phyloP scores from a whole-genome alignment of 2,888 invertebrate species.

The Tachystola acroxantha region DNA sequence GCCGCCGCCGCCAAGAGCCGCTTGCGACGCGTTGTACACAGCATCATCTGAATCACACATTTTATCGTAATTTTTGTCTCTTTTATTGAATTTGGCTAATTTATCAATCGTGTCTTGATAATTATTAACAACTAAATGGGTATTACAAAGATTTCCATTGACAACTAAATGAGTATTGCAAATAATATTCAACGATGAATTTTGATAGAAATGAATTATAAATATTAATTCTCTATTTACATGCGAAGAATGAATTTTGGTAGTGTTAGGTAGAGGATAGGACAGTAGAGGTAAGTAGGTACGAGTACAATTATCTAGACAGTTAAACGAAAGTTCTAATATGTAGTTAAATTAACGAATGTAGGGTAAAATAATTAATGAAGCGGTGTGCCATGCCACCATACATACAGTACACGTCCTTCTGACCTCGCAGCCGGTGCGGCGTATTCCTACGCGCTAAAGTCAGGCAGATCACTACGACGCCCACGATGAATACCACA shows the following conservation, averaged over 20 bases:
- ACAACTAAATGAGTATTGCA: constrained; percentile 20
- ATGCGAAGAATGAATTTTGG: constrained; percentile 4
- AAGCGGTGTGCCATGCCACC: constrained; percentile 66
- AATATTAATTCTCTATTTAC: constrained; percentile 14
- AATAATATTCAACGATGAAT: constrained; percentile 40
- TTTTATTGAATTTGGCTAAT: no score
- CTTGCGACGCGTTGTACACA: constrained; percentile 92
- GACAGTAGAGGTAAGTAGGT: no score
- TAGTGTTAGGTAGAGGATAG: no score
- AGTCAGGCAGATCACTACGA: constrained; percentile 94
- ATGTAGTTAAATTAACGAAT: constrained; percentile 12
- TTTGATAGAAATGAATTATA: constrained; percentile 21
- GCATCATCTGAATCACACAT: constrained; percentile 84
- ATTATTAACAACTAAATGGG: background rate
- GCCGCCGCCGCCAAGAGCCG: constrained; percentile 77
- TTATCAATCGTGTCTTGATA: no score
- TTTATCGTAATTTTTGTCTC: background rate
- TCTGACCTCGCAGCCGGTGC: constrained; percentile 88
- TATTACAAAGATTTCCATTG: background rate
- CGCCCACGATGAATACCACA: constrained; percentile 93
- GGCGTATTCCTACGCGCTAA: constrained; percentile 90
- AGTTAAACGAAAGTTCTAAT: background rate
- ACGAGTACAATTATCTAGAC: no score
- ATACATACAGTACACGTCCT: constrained; percentile 87
- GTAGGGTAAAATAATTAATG: constrained; percentile 22